Evolutionary conservation across 2,797 vertebrate genomes (phyloP).

Genomic region (Muscicapa comitata): DNA sequence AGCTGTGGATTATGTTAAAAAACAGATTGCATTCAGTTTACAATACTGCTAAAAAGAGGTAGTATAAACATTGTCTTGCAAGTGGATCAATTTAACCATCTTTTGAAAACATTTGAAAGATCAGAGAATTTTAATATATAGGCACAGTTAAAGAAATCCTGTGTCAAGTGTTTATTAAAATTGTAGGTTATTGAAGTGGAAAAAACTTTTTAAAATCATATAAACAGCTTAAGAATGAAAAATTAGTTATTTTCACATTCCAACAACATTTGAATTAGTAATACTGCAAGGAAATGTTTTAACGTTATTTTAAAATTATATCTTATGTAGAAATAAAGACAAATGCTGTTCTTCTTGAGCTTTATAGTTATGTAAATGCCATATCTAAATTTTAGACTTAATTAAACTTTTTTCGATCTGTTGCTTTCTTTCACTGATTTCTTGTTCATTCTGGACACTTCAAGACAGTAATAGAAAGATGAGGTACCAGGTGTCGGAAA

Average conservation of each 20-base stretch:
- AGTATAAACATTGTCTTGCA: background rate
- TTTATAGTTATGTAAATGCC: background rate
- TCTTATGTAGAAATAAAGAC: background rate
- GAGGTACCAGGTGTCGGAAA: background rate
- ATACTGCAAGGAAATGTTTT: background rate
- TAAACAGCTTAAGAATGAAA: background rate
- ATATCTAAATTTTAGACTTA: background rate
- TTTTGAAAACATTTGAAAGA: background rate
- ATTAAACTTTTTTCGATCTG: background rate
- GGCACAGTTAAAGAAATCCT: background rate
- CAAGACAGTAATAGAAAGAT: background rate
- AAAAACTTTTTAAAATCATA: background rate
- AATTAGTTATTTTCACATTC: background rate
- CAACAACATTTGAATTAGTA: background rate
- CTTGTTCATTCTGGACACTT: background rate
- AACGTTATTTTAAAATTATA: background rate
- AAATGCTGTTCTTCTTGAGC: background rate
- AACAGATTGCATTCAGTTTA: background rate
- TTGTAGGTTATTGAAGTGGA: background rate
- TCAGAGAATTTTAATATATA: background rate
- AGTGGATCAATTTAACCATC: background rate
- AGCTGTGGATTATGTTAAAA: conserved; percentile 35
- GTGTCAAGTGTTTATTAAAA: background rate
- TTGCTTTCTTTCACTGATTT: background rate
- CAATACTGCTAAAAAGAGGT: conserved; percentile 1